These are phyloP conservation scores for Agonopterix alstromeriana DNA, from an alignment of 2,888 invertebrate genomes.

Conservation along the genomic window DNA sequence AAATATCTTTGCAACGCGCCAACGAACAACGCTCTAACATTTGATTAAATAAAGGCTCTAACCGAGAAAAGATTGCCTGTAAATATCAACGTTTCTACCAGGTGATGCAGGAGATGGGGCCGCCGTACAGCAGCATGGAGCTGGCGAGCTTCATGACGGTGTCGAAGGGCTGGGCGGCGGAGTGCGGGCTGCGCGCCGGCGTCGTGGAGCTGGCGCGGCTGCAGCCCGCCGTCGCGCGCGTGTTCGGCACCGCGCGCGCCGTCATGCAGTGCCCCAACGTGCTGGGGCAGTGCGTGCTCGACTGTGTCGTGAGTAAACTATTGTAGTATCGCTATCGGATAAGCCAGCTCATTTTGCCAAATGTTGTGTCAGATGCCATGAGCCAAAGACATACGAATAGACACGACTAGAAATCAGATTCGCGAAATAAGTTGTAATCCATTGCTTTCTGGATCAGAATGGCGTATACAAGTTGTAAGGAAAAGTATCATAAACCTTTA, in stretches of 20 bases:
- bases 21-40: too few species aligned
- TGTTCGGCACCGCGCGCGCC: slow-evolving; percentile 34
- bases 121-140: slow-evolving; percentile 87
- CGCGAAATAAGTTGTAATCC: too few species aligned
- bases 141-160: slow-evolving; percentile 88
- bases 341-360: neutral
- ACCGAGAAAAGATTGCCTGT: too few species aligned
- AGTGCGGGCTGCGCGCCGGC: neutral
- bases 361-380: neutral
- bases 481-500: too few species aligned
- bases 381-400: too few species aligned
- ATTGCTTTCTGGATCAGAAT: too few species aligned
- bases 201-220: neutral
- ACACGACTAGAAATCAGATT: too few species aligned
- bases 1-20: too few species aligned
- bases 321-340: neutral
- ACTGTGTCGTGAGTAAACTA: slow-evolving; percentile 90
- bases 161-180: neutral
- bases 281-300: slow-evolving; percentile 90
- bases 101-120: slow-evolving; percentile 89
- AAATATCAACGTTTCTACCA: slow-evolving; percentile 12
- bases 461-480: too few species aligned
- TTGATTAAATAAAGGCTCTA: too few species aligned
- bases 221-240: neutral
- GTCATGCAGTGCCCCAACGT: slow-evolving; percentile 95